Evolutionary conservation across 2,113 vertebrate species (phyloP), one percentile per base, ranked within the genome.

Genomic region (Stictonetta naevosa): DNA sequence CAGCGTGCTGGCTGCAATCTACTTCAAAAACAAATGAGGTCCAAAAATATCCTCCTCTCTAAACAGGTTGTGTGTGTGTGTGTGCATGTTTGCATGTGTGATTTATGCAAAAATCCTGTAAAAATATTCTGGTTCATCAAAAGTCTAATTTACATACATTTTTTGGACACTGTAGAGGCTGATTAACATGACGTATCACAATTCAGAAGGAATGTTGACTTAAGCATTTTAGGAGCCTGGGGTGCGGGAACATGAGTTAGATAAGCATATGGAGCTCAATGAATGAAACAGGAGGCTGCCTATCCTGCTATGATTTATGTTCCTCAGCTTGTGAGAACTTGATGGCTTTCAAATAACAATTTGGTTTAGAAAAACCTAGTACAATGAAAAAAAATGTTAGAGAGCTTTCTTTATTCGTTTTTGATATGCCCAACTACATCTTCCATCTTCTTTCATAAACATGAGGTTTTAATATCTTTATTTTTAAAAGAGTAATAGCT

Each of bases 51-150:
- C 71, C 13, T 86, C 4, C 15, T 88, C 50, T 81, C 64, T 84
- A 88, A 94, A 92, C 78, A 94, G 17, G 59, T 66, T 92, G 4
- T 63, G 29, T 78, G 76, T 84, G 76, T 84, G 33, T 84, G 29
- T 78, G 76, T 86, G 31, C 23, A 52, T 46, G 66, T 38, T 23
- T 58, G n/a, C 63, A 82, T 56, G 22, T 84, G 46, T 92, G 84
- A 96, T 97, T 97, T 97, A 96, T 97, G 95, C 92, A 97, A 95
- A 97, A 92, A 83, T 85, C 56, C 55, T 95, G 80, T 96, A 97
- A 97, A 95, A 97, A 97, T 96, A 97, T 94, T 97, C 94, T 78
- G 64, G 53, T 97, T 97, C 87, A 97, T 97, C 95, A 97, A 93
- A 97, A 97, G 79, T 88, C 58, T 96, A 92, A 97, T 97, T 97